These are phyloP conservation scores for Hololepta plana DNA, from an alignment of 2,888 invertebrate species.

Conservation along the genomic window DNA sequence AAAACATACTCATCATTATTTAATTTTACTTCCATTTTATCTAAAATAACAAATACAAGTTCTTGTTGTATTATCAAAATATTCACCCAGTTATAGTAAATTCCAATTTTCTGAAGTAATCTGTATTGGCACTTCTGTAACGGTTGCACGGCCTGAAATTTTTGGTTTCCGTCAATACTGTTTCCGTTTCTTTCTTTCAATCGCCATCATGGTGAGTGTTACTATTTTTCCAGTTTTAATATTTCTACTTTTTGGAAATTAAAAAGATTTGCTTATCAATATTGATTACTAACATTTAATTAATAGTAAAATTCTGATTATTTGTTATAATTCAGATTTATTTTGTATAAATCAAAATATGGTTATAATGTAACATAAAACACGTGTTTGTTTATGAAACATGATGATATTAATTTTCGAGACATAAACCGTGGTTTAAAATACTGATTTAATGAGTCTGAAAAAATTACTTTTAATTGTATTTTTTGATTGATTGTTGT, in stretches of 20 bases:
- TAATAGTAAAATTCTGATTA: not conserved
- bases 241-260: constrained; percentile 7
- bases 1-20: no score
- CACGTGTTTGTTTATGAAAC: constrained; percentile 5
- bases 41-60: no score
- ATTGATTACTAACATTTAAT: not conserved
- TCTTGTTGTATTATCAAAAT: no score
- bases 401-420: constrained; percentile 8
- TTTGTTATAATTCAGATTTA: constrained; percentile 7
- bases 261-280: not conserved
- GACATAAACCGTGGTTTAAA: constrained; percentile 18
- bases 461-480: constrained; percentile 9
- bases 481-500: constrained; percentile 3
- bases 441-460: constrained; percentile 31
- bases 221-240: constrained; percentile 8
- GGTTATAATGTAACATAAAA: constrained; percentile 12
- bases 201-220: constrained; percentile 26
- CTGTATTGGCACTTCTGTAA: no score
- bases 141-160: no score
- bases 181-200: constrained; percentile 21
- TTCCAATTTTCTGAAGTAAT: no score
- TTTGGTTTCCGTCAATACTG: constrained; percentile 8
- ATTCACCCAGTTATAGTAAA: no score
- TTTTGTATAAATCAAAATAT: constrained; percentile 6
- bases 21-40: no score